Evolutionary conservation across 2,888 invertebrate genomes (phyloP).

Genomic region (Meghimatium bilineatum): DNA sequence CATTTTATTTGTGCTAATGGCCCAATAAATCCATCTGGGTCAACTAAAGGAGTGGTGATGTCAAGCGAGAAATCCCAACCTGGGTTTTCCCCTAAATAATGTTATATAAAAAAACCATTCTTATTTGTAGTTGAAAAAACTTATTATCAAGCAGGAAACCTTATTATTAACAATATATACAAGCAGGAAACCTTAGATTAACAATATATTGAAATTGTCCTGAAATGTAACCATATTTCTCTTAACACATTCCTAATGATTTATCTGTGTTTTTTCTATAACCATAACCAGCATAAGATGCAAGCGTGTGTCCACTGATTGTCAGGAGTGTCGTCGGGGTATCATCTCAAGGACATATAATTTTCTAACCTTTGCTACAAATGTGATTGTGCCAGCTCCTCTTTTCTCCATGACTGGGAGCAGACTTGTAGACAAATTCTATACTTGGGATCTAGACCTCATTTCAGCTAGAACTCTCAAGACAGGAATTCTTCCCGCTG

Average conservation of each 20-base stretch:
- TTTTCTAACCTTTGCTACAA: conserved; percentile 92
- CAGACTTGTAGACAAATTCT: conserved; percentile 83
- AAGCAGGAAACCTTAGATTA: too few relatives aligned
- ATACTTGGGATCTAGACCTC: conserved; percentile 87
- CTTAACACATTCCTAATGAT: background rate
- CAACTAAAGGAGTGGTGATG: too few relatives aligned
- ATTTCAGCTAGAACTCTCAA: conserved; percentile 80
- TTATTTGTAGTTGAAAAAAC: too few relatives aligned
- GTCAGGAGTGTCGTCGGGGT: conserved; percentile 86
- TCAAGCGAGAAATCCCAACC: too few relatives aligned
- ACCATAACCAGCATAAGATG: conserved; percentile 81
- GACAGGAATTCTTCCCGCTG: conserved; percentile 67
- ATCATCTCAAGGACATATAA: conserved; percentile 94
- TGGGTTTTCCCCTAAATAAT: too few relatives aligned
- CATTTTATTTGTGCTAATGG: too few relatives aligned
- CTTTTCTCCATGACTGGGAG: conserved; percentile 94
- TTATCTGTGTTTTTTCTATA: background rate
- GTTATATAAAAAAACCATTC: too few relatives aligned
- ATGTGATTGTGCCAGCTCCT: conserved; percentile 79
- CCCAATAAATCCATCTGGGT: too few relatives aligned
- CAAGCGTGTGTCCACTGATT: conserved; percentile 84
- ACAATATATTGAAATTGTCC: too few relatives aligned
- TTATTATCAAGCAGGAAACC: too few relatives aligned
- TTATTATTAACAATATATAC: too few relatives aligned
- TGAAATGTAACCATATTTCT: background rate